phyloP scores from a whole-genome alignment of 30 jellyfish, hydroid and myxozoan genomes.

The Nemopilema nomurai region DNA sequence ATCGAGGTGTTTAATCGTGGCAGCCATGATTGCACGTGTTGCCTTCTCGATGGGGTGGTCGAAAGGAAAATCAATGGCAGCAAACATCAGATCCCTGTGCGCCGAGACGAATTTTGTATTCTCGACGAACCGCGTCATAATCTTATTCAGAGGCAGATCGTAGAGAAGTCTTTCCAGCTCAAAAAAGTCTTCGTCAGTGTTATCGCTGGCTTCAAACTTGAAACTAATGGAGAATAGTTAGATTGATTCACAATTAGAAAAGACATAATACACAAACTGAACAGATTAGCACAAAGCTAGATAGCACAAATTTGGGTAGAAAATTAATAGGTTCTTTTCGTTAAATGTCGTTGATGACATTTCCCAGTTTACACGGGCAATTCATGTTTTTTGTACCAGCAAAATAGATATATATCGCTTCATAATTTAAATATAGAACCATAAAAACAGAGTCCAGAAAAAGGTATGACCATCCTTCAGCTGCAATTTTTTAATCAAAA shows the following conservation, averaged over 20 bases:
- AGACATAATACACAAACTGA: too few species aligned
- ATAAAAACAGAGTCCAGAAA: too few species aligned
- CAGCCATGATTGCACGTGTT: conserved; percentile 43
- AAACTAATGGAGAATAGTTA: conserved; percentile 8
- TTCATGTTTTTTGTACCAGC: too few species aligned
- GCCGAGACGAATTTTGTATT: conserved; percentile 14
- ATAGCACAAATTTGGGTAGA: too few species aligned
- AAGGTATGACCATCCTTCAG: too few species aligned
- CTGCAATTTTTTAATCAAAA: too few species aligned
- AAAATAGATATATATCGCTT: too few species aligned
- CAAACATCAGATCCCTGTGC: conserved; percentile 38
- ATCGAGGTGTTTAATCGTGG: conserved; percentile 43
- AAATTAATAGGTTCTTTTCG: too few species aligned
- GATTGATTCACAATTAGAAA: neutral
- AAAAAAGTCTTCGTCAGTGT: conserved; percentile 6
- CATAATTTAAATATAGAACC: too few species aligned
- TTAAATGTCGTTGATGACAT: too few species aligned
- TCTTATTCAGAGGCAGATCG: conserved; percentile 8
- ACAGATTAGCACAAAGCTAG: too few species aligned
- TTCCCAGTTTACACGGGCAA: too few species aligned
- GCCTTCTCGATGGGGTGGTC: conserved; percentile 59
- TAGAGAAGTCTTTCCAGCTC: conserved; percentile 26
- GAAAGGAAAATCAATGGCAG: conserved; percentile 36
- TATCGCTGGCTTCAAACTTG: neutral
- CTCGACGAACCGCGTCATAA: conserved; percentile 22